Conservation (phyloP, 2,113 vertebrate genomes). For the Dermatemys mawii region DNA sequence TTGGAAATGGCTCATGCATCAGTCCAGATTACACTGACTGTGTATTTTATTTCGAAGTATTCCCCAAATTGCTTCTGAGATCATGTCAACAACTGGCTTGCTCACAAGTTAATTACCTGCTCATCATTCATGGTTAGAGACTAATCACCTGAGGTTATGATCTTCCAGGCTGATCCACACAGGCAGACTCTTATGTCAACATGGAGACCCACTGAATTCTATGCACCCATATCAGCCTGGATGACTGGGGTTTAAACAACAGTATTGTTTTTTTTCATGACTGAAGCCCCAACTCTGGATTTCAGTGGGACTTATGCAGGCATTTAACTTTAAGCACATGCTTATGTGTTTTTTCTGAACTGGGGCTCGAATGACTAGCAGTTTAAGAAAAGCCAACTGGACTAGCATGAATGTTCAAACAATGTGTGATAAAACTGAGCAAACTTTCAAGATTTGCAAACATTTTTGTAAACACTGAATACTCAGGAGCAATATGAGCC, state of each 20-base stretch:
- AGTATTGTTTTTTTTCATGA: neutral
- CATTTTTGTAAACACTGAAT: neutral
- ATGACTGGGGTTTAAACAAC: neutral
- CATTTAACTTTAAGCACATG: neutral
- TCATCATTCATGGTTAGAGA: neutral
- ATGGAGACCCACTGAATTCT: accelerated
- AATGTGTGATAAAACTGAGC: neutral
- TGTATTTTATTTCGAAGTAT: neutral
- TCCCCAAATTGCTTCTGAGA: neutral
- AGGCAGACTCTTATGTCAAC: neutral
- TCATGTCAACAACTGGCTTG: neutral
- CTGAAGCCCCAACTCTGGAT: neutral
- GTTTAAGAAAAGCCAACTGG: neutral
- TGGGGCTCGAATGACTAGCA: neutral
- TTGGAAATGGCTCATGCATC: neutral
- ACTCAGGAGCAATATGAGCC: neutral
- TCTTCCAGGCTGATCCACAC: neutral
- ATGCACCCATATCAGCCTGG: neutral
- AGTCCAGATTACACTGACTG: neutral
- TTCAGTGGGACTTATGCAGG: neutral
- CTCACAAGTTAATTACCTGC: neutral
- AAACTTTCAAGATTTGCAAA: neutral
- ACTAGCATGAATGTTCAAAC: neutral
- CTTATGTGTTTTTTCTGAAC: neutral
- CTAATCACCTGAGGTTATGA: neutral